A percentile compares a stretch with the other conserved stretches of the same genome.
Conservation (phyloP, 2,113 vertebrate species). For the Heterotilapia buettikoferi region DNA sequence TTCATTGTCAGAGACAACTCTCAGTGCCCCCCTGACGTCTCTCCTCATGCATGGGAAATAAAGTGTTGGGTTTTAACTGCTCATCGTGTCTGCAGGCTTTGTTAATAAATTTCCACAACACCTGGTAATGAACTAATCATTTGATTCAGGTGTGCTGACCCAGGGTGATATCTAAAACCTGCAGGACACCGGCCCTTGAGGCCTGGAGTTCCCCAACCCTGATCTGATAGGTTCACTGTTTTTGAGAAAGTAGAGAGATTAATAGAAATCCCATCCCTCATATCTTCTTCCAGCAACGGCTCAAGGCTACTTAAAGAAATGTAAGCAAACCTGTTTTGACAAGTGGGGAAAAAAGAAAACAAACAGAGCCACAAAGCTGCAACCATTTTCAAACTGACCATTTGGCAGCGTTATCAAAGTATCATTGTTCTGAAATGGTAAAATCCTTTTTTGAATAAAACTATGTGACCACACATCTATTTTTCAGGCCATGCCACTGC, state of each 20-base stretch:
- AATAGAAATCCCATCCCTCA: neutral
- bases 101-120: too few relatives aligned
- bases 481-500: neutral
- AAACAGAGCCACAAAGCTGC: neutral
- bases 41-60: too few relatives aligned
- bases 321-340: neutral
- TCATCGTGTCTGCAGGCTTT: too few relatives aligned
- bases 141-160: neutral
- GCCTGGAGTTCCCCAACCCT: neutral
- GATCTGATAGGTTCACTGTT: neutral
- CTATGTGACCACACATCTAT: neutral
- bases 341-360: neutral
- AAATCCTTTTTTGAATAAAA: neutral
- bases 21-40: too few relatives aligned
- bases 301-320: neutral
- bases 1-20: too few relatives aligned
- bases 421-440: neutral
- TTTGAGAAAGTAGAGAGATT: neutral
- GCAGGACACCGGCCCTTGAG: neutral
- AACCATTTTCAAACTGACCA: neutral
- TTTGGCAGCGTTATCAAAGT: neutral
- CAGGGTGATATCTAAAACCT: neutral
- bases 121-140: neutral
- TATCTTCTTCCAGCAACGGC: neutral
- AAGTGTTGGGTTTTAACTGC: too few relatives aligned